Evolutionary conservation across 2,888 invertebrate species (phyloP).

Genomic region (Nudaria mundana): DNA sequence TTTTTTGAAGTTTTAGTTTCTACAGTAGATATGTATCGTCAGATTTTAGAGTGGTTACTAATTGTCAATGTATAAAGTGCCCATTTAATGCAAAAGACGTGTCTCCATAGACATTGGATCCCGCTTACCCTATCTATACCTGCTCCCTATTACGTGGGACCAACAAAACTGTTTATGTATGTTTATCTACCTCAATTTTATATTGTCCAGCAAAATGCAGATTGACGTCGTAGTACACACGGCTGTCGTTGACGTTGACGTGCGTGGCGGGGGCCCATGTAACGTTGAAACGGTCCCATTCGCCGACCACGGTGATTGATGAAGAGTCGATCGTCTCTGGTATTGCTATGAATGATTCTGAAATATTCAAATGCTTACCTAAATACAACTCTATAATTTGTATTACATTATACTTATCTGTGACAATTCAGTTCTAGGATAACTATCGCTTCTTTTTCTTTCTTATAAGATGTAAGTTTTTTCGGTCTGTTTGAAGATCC

Average conservation of each 20-base stretch:
- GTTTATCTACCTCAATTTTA: conserved; percentile 76
- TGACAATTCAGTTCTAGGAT: too few species aligned
- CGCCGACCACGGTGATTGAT: conserved; percentile 86
- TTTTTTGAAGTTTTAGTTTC: neutral
- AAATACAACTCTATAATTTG: too few species aligned
- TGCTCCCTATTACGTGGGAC: neutral
- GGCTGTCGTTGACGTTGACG: conserved; percentile 91
- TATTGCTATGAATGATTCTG: conserved; percentile 83
- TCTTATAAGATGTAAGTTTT: too few species aligned
- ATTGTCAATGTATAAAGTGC: too few species aligned
- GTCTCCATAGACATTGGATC: too few species aligned
- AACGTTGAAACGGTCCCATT: conserved; percentile 90
- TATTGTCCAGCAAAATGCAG: conserved; percentile 79
- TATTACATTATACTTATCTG: too few species aligned
- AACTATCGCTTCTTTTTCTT: too few species aligned
- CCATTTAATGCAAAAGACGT: too few species aligned
- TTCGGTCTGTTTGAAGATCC: too few species aligned
- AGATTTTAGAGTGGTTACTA: too few species aligned
- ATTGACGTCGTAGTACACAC: conserved; percentile 91
- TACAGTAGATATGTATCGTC: too few species aligned
- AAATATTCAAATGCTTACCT: conserved; percentile 11
- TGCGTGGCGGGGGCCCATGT: conserved; percentile 89
- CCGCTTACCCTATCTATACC: too few species aligned
- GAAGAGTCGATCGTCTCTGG: conserved; percentile 86
- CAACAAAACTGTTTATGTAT: neutral